Percentiles rank a stretch among this genome's conserved stretches.
Evolutionary conservation across 1,140 invertebrate species (phyloP).

Genomic region (Antheraea mylitta): DNA sequence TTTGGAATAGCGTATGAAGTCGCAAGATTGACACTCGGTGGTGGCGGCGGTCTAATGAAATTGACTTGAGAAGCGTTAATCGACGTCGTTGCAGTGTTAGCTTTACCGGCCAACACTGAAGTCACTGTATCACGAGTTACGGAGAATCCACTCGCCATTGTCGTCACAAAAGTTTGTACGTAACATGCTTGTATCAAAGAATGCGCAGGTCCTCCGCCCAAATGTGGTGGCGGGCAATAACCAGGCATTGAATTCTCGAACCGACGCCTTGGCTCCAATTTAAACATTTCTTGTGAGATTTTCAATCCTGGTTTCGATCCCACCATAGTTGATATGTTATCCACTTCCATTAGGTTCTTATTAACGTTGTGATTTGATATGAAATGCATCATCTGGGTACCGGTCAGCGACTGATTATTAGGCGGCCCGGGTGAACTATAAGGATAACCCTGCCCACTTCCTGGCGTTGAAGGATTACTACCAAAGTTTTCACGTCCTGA

Average conservation of each 20-base stretch:
- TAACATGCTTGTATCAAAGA: constrained; percentile 64
- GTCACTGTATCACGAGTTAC: constrained; percentile 87
- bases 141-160: constrained; percentile 87
- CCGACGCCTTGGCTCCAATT: constrained; percentile 47
- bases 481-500: constrained; percentile 61
- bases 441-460: constrained; percentile 53
- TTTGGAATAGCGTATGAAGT: constrained; percentile 71
- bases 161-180: constrained; percentile 80
- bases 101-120: constrained; percentile 86
- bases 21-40: constrained; percentile 73
- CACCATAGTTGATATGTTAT: constrained; percentile 71
- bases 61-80: constrained; percentile 81
- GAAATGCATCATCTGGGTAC: constrained; percentile 72
- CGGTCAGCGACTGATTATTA: constrained; percentile 44
- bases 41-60: constrained; percentile 63
- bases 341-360: constrained; percentile 74
- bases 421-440: constrained; percentile 68
- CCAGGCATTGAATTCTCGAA: constrained; percentile 67
- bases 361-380: constrained; percentile 74
- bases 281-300: constrained; percentile 47
- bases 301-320: constrained; percentile 60
- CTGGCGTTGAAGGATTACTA: constrained; percentile 67
- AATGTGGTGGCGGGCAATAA: constrained; percentile 70
- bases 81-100: constrained; percentile 86
- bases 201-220: constrained; percentile 60